Conservation (phyloP, 2,888 invertebrate genomes). For the Yponomeuta sedellus region DNA sequence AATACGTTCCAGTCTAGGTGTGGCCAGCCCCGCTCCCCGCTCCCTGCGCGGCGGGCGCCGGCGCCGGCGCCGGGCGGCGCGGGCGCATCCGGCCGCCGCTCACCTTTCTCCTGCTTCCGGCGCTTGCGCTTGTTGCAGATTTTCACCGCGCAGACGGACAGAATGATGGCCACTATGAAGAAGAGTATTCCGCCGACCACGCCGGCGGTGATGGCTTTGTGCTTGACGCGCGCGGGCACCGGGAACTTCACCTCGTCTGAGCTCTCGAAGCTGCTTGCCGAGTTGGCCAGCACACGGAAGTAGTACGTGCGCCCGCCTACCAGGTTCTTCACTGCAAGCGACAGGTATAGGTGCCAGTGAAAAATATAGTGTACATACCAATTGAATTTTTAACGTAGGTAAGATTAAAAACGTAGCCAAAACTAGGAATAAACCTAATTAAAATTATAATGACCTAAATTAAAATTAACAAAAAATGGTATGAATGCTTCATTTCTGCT, state of each 20-base stretch:
- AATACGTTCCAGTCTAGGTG: no score
- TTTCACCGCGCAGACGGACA: slow-evolving; percentile 97
- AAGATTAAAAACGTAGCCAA: no score
- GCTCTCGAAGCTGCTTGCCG: slow-evolving; percentile 89
- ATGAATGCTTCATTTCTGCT: no score
- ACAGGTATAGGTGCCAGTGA: no score
- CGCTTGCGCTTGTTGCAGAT: slow-evolving; percentile 98
- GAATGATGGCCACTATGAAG: slow-evolving; percentile 97
- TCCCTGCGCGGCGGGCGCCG: no score
- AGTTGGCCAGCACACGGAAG: slow-evolving; percentile 93
- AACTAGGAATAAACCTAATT: no score
- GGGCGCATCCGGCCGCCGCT: slow-evolving; percentile 47
- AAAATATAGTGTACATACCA: no score
- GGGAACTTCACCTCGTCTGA: slow-evolving; percentile 93
- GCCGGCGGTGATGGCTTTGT: slow-evolving; percentile 97
- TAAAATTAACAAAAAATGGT: no score
- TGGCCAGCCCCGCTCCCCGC: no score
- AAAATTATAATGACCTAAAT: no score
- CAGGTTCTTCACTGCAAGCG: slow-evolving; percentile 87
- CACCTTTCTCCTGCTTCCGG: slow-evolving; percentile 98
- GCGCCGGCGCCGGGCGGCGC: slow-evolving; percentile 31
- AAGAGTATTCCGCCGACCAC: slow-evolving; percentile 97
- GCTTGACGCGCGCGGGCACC: slow-evolving; percentile 93
- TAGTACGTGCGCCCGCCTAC: slow-evolving; percentile 94
- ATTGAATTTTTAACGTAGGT: no score